Percentiles rank a stretch among this genome's conserved stretches.
These are phyloP conservation scores for Drosophila nigromelanica DNA, from an alignment of 1,140 invertebrate species.

Conservation along the genomic window DNA sequence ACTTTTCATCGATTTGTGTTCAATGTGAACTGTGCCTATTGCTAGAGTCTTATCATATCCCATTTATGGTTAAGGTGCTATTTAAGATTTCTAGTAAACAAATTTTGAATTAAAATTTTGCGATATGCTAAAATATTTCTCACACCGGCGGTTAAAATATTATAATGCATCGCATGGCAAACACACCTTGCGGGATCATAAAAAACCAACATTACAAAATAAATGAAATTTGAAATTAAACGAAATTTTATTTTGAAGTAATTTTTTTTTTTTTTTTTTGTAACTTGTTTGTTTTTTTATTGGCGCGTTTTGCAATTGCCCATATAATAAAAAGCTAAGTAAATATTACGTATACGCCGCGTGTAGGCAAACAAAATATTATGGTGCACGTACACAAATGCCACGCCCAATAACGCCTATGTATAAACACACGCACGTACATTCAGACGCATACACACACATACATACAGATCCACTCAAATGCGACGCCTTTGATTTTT, in stretches of 20 bases:
- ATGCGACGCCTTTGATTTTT: constrained; percentile 72
- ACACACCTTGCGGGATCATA: constrained; percentile 60
- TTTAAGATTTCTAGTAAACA: no score
- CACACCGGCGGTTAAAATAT: constrained; percentile 53
- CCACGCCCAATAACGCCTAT: constrained; percentile 38
- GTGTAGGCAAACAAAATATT: constrained; percentile 68
- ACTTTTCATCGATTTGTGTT: no score
- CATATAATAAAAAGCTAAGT: constrained; percentile 65
- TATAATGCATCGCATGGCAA: constrained; percentile 46
- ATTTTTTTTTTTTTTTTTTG: constrained; percentile 17
- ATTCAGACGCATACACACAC: not conserved
- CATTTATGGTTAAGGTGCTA: no score
- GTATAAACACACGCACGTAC: constrained; percentile 5
- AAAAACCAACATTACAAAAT: constrained; percentile 39
- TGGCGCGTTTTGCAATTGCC: constrained; percentile 63
- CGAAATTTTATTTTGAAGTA: constrained; percentile 75
- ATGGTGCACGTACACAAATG: constrained; percentile 65
- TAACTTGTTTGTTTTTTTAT: constrained; percentile 48
- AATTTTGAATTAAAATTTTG: no score
- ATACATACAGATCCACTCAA: constrained; percentile 36
- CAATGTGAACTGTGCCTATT: no score
- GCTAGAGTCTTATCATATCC: no score
- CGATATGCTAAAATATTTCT: not conserved
- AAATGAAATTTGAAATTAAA: constrained; percentile 78
- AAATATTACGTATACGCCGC: constrained; percentile 73